These are phyloP conservation scores for Parnassius apollo DNA, from an alignment of 2,888 invertebrate genomes.

Conservation along the genomic window DNA sequence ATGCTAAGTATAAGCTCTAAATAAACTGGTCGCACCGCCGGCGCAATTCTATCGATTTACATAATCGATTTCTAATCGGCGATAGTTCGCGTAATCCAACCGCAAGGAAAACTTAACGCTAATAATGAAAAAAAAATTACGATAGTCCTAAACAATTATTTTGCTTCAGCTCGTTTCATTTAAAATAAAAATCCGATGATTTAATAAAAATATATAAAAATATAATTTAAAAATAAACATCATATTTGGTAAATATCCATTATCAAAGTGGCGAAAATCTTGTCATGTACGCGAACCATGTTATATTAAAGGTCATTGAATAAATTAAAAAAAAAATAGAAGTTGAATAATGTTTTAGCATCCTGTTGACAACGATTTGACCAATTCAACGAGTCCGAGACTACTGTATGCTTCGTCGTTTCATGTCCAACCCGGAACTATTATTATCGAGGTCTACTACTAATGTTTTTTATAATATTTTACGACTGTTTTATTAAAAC, in stretches of 20 bases:
- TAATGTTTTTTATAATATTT: slow-evolving; percentile 9
- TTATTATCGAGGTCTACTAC: slow-evolving; percentile 17
- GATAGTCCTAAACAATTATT: neutral
- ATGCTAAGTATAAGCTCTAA: no score
- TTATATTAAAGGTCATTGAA: slow-evolving; percentile 24
- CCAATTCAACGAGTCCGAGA: slow-evolving; percentile 1
- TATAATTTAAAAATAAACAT: neutral
- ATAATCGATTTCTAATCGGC: slow-evolving; percentile 19
- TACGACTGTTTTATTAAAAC: slow-evolving; percentile 13
- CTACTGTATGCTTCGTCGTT: slow-evolving; percentile 4
- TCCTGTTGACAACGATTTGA: slow-evolving; percentile 18
- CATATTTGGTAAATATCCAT: neutral
- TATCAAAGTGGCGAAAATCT: slow-evolving; percentile 7
- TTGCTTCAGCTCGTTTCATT: neutral
- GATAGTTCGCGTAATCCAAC: slow-evolving; percentile 12
- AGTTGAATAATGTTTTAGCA: slow-evolving; percentile 10
- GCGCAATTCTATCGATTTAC: slow-evolving; percentile 4
- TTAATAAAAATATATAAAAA: no score
- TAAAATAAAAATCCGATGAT: no score
- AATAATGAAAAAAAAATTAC: slow-evolving; percentile 2
- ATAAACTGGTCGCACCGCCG: slow-evolving; percentile 25
- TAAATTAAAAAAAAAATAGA: slow-evolving; percentile 17
- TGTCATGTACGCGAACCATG: slow-evolving; percentile 15
- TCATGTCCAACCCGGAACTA: slow-evolving; percentile 11
- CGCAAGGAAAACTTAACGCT: slow-evolving; percentile 4